phyloP scores from a whole-genome alignment of 2,888 invertebrate species.

The Microctonus brassicae region DNA sequence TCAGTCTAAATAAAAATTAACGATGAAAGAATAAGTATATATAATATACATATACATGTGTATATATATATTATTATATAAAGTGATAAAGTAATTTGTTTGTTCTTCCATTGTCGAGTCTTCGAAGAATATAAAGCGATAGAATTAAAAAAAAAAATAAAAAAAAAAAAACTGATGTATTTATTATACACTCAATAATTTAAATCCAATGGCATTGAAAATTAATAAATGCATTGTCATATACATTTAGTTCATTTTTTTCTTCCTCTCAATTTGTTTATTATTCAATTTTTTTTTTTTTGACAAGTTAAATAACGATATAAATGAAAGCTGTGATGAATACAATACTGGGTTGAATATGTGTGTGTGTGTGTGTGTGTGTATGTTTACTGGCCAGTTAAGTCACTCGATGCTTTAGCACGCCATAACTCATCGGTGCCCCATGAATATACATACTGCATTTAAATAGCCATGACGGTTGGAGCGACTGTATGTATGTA shows the following conservation, averaged over 20 bases:
- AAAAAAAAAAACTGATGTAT: neutral
- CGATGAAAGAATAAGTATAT: neutral
- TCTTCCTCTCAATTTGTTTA: neutral
- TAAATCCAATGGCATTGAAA: neutral
- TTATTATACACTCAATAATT: neutral
- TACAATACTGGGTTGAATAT: conserved; percentile 11
- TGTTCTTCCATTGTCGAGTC: neutral
- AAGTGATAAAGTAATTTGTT: neutral
- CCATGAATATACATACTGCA: conserved; percentile 42
- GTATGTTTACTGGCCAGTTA: conserved; percentile 46
- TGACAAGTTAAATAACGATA: neutral
- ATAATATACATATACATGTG: neutral
- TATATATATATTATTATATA: neutral
- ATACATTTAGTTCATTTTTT: neutral
- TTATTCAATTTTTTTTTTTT: neutral
- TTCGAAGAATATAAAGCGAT: neutral
- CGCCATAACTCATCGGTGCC: conserved; percentile 59
- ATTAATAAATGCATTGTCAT: conserved; percentile 15
- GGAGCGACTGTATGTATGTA: conserved; percentile 28
- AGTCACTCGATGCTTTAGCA: conserved; percentile 58
- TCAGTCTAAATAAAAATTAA: neutral
- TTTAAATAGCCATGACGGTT: conserved; percentile 45
- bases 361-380: neutral
- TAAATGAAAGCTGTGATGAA: conserved; percentile 1
- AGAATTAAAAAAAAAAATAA: too few relatives aligned